phyloP scores from a whole-genome alignment of 2,888 invertebrate genomes.

The Penaeus monodon region DNA sequence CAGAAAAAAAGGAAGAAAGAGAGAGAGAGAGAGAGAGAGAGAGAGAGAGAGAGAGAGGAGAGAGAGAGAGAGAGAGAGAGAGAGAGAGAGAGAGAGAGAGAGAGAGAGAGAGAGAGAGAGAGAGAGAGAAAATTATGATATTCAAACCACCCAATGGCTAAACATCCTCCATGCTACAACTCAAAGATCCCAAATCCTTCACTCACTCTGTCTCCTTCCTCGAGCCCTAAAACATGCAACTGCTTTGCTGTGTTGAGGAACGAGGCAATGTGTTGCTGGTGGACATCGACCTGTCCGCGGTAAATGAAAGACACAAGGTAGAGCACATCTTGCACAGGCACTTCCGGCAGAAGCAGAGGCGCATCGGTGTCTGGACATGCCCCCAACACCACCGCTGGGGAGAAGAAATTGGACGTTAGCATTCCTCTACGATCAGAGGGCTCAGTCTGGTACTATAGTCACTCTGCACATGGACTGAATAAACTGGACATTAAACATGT shows the following conservation, averaged over 20 bases:
- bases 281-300: slow-evolving; percentile 63
- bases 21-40: no score
- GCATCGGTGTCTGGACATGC: slow-evolving; percentile 58
- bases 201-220: slow-evolving; percentile 62
- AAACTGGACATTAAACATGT: no score
- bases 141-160: no score
- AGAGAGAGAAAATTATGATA: no score
- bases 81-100: no score
- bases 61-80: no score
- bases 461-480: no score
- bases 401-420: neutral
- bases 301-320: slow-evolving; percentile 65
- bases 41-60: no score
- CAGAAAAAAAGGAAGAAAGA: no score
- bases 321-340: slow-evolving; percentile 59
- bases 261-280: slow-evolving; percentile 62
- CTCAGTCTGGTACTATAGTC: no score
- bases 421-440: no score
- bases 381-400: slow-evolving; percentile 41
- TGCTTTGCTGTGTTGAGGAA: slow-evolving; percentile 64
- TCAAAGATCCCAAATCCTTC: neutral
- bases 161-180: neutral
- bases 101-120: no score
- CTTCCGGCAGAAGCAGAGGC: slow-evolving; percentile 59
- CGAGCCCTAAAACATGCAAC: slow-evolving; percentile 62